Evolutionary conservation across 92 coral and sea anemone species (phyloP).

Genomic region (Pocillopora meandrina): DNA sequence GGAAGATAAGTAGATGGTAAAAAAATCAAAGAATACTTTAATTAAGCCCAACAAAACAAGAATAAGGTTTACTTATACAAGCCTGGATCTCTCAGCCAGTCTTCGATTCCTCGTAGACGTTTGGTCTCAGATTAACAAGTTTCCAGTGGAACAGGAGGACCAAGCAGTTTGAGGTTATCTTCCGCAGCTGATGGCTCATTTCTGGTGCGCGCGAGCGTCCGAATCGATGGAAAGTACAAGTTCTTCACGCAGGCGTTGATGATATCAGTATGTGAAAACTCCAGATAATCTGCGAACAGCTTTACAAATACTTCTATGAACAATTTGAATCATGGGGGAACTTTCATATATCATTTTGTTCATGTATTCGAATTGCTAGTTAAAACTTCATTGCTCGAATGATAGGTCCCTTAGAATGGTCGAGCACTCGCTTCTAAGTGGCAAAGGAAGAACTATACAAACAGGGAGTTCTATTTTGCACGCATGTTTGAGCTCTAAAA

Average conservation of each 20-base stretch:
- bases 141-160: background rate
- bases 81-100: conserved; percentile 1
- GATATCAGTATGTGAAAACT: conserved; percentile 7
- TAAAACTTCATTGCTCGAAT: no score
- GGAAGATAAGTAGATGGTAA: background rate
- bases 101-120: background rate
- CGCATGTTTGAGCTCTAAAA: no score
- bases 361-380: no score
- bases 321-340: no score
- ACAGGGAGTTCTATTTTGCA: no score
- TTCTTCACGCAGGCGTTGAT: conserved; percentile 1
- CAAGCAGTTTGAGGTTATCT: background rate
- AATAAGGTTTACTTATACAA: background rate
- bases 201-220: background rate
- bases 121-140: background rate
- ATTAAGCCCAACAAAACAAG: no score
- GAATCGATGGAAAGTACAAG: background rate
- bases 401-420: no score
- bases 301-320: no score
- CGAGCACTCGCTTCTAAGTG: no score
- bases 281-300: conserved; percentile 18
- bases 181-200: background rate
- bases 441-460: no score
- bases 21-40: background rate
- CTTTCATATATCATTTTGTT: no score